Conservation (phyloP, 2,113 vertebrate genomes). For the Oryzias melastigma region DNA sequence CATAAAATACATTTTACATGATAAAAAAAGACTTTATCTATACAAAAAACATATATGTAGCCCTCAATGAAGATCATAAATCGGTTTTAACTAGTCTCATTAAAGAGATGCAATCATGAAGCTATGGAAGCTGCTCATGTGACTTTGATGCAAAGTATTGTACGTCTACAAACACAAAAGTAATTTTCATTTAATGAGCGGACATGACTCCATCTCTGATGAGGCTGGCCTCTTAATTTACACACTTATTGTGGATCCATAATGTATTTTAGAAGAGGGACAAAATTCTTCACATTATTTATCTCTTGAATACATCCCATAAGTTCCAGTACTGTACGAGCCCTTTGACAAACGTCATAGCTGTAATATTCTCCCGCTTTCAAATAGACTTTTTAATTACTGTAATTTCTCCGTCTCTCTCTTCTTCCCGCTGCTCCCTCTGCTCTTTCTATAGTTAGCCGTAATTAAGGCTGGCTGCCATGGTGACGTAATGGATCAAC, state of each 20-base stretch:
- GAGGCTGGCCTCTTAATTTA: neutral
- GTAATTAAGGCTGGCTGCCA: constrained; percentile 71
- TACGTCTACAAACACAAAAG: too few species aligned
- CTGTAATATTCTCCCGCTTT: constrained; percentile 52
- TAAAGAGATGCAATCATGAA: too few species aligned
- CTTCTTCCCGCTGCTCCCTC: constrained; percentile 24
- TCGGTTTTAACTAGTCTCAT: too few species aligned
- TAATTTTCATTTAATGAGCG: neutral
- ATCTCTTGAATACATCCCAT: constrained; percentile 1
- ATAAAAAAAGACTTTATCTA: neutral
- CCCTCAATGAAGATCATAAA: too few species aligned
- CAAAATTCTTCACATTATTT: neutral
- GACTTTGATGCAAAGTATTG: too few species aligned
- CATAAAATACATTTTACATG: too few species aligned
- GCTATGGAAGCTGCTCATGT: too few species aligned
- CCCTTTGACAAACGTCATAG: constrained; percentile 32
- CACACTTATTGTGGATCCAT: neutral
- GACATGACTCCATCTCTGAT: neutral
- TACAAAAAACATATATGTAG: neutral
- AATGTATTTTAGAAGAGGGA: neutral
- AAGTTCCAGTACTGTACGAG: constrained; percentile 20
- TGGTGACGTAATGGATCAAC: constrained; percentile 64
- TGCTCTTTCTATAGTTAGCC: constrained; percentile 61
- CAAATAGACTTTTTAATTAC: constrained; percentile 74
- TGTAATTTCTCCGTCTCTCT: constrained; percentile 44